Evolutionary conservation across 2,888 invertebrate species (phyloP).

Genomic region (Diplolepis rosae): DNA sequence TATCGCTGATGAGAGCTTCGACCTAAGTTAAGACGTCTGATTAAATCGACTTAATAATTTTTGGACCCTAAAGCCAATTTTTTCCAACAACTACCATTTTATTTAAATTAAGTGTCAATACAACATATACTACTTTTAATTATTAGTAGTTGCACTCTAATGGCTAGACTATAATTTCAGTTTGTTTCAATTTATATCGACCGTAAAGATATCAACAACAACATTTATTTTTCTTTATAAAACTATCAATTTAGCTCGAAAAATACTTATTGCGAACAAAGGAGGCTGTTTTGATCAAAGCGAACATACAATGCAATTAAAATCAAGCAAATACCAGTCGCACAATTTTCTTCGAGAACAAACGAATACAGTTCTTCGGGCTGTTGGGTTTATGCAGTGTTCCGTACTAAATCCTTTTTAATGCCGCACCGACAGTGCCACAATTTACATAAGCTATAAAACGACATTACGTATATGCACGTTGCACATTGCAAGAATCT

Average conservation of each 20-base stretch:
- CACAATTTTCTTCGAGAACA: neutral
- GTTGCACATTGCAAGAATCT: neutral
- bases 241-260: neutral
- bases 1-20: no score
- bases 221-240: neutral
- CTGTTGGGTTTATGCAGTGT: neutral
- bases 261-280: neutral
- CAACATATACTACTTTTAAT: no score
- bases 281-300: neutral
- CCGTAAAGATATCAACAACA: neutral
- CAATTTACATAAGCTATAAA: slow-evolving; percentile 1
- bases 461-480: neutral
- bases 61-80: no score
- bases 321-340: slow-evolving; percentile 4
- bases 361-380: neutral
- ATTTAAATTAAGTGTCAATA: no score
- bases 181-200: slow-evolving; percentile 2
- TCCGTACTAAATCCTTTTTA: neutral
- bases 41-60: no score
- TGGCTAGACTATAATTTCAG: neutral
- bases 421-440: neutral
- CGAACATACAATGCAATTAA: slow-evolving; percentile 12
- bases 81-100: no score
- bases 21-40: no score
- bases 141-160: neutral